Percentiles rank a stretch among this genome's conserved stretches.
phyloP scores from a whole-genome alignment of 2,797 vertebrate species.

The Acanthopagrus latus region DNA sequence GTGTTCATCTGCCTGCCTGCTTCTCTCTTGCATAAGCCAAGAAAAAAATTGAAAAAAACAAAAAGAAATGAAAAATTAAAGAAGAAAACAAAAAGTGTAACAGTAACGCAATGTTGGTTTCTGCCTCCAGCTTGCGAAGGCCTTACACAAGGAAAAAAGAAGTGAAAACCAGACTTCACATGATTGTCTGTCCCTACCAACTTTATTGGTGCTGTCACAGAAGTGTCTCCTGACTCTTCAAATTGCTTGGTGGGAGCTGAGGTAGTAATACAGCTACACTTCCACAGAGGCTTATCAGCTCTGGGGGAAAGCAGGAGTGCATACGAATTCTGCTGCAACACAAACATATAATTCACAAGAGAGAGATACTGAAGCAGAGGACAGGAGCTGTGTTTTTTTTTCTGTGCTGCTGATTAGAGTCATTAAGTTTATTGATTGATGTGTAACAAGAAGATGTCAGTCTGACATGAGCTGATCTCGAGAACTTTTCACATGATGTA shows the following conservation, averaged over 20 bases:
- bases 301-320: slow-evolving; percentile 15
- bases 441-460: slow-evolving; percentile 7
- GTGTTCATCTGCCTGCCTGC: slow-evolving; percentile 40
- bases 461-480: slow-evolving; percentile 32
- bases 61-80: neutral
- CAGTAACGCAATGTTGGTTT: neutral
- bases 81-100: slow-evolving; percentile 17
- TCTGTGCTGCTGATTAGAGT: slow-evolving; percentile 5
- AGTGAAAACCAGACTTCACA: slow-evolving; percentile 22
- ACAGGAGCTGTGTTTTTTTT: neutral
- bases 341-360: slow-evolving; percentile 28
- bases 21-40: slow-evolving; percentile 16
- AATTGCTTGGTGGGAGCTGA: slow-evolving; percentile 28
- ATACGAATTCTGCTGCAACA: slow-evolving; percentile 21
- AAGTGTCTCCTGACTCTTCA: slow-evolving; percentile 30
- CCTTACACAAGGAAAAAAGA: slow-evolving; percentile 10
- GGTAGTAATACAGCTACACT: slow-evolving; percentile 27
- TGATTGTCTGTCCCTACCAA: slow-evolving; percentile 11
- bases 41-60: neutral
- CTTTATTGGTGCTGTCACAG: slow-evolving; percentile 37
- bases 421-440: neutral
- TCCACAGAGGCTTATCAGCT: slow-evolving; percentile 38
- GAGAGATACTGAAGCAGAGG: slow-evolving; percentile 1
- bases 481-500: slow-evolving; percentile 33
- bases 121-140: slow-evolving; percentile 4